Evolutionary conservation across 2,797 vertebrate genomes (phyloP).

Genomic region (Ambastaia sidthimunki): DNA sequence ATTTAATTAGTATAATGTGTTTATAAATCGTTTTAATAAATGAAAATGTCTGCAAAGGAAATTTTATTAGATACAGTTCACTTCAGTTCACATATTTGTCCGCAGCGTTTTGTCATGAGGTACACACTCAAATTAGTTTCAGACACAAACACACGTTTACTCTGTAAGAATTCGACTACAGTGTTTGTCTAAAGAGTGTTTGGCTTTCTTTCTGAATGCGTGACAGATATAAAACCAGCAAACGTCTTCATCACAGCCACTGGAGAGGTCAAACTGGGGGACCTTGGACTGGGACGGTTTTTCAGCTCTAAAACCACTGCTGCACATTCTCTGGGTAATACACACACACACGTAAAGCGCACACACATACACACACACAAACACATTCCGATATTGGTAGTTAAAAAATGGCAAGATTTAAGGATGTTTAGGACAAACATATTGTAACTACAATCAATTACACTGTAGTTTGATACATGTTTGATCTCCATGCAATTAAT

Average conservation of each 20-base stretch:
- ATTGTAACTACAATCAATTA: too few species aligned
- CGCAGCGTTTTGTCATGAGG: too few species aligned
- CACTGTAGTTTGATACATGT: too few species aligned
- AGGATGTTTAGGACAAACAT: too few species aligned
- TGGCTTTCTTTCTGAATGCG: neutral
- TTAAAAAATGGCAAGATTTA: too few species aligned
- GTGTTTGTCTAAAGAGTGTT: neutral
- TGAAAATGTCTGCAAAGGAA: too few species aligned
- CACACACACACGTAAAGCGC: neutral
- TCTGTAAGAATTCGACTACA: neutral
- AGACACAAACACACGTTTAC: neutral
- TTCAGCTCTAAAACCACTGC: slow-evolving; percentile 88
- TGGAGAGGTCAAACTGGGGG: slow-evolving; percentile 85
- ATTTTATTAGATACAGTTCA: too few species aligned
- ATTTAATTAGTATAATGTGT: too few species aligned
- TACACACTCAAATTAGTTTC: neutral
- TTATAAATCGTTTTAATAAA: neutral
- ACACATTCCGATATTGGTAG: neutral
- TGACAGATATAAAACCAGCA: slow-evolving; percentile 86
- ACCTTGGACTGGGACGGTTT: slow-evolving; percentile 86
- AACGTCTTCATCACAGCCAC: slow-evolving; percentile 88
- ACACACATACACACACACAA: neutral
- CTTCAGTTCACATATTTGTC: too few species aligned
- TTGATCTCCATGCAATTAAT: neutral
- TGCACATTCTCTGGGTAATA: slow-evolving; percentile 84